Percentiles rank a stretch among this genome's conserved stretches.
Evolutionary conservation across 1,140 invertebrate genomes (phyloP).

Genomic region (Caerostris extrusa): DNA sequence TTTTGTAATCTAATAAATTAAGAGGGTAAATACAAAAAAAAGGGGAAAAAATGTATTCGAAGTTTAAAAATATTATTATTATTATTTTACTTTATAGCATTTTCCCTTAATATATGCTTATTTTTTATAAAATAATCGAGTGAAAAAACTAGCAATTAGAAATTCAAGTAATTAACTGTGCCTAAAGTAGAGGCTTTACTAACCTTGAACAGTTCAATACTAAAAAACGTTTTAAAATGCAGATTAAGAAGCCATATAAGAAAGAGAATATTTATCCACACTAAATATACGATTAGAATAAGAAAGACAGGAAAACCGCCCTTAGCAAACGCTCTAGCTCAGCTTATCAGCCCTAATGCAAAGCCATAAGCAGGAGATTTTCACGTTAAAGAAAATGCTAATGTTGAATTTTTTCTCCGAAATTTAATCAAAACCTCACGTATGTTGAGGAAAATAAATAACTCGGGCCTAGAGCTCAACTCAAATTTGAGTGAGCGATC

Average conservation of each 20-base stretch:
- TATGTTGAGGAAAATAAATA: constrained; percentile 7
- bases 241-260: not conserved
- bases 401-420: constrained; percentile 8
- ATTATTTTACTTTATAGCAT: too few species aligned
- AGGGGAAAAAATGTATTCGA: too few species aligned
- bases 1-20: too few species aligned
- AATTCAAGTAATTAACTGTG: not conserved
- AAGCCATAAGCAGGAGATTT: constrained; percentile 8
- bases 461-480: not conserved
- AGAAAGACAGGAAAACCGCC: not conserved
- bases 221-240: not conserved
- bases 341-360: not conserved
- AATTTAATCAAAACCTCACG: constrained; percentile 26
- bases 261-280: constrained; percentile 1
- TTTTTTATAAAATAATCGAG: too few species aligned
- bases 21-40: too few species aligned
- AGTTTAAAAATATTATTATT: too few species aligned
- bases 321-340: not conserved
- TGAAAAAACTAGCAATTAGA: not conserved
- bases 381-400: constrained; percentile 30
- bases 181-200: not conserved
- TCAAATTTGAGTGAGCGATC: constrained; percentile 12
- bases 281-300: constrained; percentile 20
- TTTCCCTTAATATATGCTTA: too few species aligned
- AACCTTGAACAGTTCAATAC: not conserved